Percentiles rank a stretch among this genome's conserved stretches.
Conservation (phyloP, 1,140 invertebrate species). For the Drosophila nikananu region DNA sequence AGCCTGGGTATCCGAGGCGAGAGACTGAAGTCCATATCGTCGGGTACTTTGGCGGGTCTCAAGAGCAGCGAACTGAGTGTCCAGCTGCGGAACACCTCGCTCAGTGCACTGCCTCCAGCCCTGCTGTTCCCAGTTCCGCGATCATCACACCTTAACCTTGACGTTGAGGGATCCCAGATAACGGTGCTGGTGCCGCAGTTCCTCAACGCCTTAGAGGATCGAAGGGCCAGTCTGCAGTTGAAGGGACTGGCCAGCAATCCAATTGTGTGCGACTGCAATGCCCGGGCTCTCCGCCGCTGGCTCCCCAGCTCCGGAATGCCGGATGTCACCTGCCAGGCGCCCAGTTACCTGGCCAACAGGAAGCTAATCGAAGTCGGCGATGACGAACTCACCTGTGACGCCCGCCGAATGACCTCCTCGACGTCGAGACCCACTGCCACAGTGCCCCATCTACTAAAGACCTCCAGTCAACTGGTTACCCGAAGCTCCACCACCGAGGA, state of each 20-base stretch:
- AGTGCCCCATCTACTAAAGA: conserved; percentile 72
- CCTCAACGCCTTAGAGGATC: conserved; percentile 92
- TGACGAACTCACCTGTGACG: conserved; percentile 92
- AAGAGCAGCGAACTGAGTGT: conserved; percentile 90
- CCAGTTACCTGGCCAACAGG: conserved; percentile 89
- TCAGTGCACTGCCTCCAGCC: conserved; percentile 91
- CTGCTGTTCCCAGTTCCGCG: conserved; percentile 95
- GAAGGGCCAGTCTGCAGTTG: conserved; percentile 90
- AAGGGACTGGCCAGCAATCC: conserved; percentile 91
- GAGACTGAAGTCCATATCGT: conserved; percentile 91
- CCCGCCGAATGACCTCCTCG: conserved; percentile 87
- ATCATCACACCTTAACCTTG: conserved; percentile 92
- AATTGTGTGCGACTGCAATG: conserved; percentile 94
- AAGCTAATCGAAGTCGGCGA: conserved; percentile 91
- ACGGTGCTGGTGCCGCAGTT: conserved; percentile 91
- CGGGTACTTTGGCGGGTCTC: conserved; percentile 92
- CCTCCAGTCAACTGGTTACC: conserved; percentile 85
- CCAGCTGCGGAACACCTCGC: conserved; percentile 91
- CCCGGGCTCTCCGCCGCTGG: conserved; percentile 92
- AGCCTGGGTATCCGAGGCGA: conserved; percentile 91
- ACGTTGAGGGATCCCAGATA: conserved; percentile 92
- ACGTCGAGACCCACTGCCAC: conserved; percentile 83
- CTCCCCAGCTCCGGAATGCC: conserved; percentile 88
- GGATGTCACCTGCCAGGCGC: conserved; percentile 89
- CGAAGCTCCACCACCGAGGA: conserved; percentile 88